Conservation (phyloP, 2,113 vertebrate genomes). For the Hemicordylus capensis region DNA sequence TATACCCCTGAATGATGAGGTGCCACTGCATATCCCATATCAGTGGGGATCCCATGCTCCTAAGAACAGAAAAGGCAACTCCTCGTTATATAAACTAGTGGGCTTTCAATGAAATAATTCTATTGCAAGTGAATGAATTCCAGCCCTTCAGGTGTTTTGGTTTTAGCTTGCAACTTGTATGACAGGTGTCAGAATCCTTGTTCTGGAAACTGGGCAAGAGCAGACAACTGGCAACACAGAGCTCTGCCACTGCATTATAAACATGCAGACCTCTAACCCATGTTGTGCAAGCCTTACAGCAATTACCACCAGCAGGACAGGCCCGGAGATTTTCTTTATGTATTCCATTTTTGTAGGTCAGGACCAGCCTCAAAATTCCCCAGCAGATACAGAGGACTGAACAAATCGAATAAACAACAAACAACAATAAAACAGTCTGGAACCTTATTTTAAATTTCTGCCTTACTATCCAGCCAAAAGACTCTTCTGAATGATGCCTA, state of each 20-base stretch:
- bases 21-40: conserved; percentile 96
- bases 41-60: conserved; percentile 96
- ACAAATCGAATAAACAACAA: too few relatives aligned
- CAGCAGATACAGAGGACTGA: not conserved
- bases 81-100: not conserved
- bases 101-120: not conserved
- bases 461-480: not conserved
- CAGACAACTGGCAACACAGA: not conserved
- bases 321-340: not conserved
- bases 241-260: not conserved
- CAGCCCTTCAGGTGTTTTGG: not conserved
- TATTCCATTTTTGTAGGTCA: not conserved
- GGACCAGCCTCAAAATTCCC: not conserved
- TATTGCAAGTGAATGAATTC: not conserved
- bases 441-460: not conserved
- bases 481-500: not conserved
- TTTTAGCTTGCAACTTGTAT: too few relatives aligned
- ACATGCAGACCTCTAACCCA: not conserved
- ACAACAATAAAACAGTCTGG: not conserved
- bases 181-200: not conserved
- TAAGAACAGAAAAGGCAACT: conserved; percentile 50
- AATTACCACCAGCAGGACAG: not conserved
- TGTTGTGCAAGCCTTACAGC: not conserved
- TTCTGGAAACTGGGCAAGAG: not conserved
- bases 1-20: conserved; percentile 98